Base-by-base conservation (phyloP, 2,113 vertebrate genomes). In the Coreoperca whiteheadi region DNA sequence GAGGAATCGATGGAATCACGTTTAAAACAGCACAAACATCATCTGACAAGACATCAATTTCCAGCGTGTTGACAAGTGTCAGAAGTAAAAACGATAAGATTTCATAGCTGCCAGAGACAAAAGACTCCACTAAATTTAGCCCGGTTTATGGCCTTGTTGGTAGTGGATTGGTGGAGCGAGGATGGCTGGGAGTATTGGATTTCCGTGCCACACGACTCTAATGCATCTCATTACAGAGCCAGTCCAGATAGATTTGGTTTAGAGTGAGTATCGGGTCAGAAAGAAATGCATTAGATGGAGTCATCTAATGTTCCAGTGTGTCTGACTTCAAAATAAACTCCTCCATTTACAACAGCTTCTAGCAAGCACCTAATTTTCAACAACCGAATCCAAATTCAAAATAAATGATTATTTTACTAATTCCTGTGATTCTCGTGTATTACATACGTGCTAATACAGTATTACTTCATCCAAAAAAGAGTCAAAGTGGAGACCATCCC, bases 141-240 rank as follows among this genome's bases (percentile, higher is more conserved):
- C 48, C 73, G 37, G 77, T 72, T 56, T 59, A 61, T 57, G 67
- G 48, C 15, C 66, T 16, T 20, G 56, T 69, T 67, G 20, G 66
- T 63, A n/a, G 74, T 37, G 59, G 51, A 57, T 53, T 65, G 71
- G 56, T 60, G 53, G 16, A 50, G 51, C 28, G 61, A 48, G 66
- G 41, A 73, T 74, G 43, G 4, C 79, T 71, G 48, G 64, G 71
- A 85, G 64, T 61, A 88, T 78, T 88, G 84, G 66, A 75, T 86
- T 81, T 85, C 76, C 77, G 74, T 59, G 71, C 70, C 74, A 79
- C 70, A 56, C 43, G 20, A 56, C 64, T 83, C 50, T 86, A 77
- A 86, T 83, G 82, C 79, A 77, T 85, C 77, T 85, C 57, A 85
- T 86, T 74, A 87, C 71, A 41, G 66, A 61, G 50, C 43, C 8